A percentile compares a stretch with the other conserved stretches of the same genome.
phyloP scores from a whole-genome alignment of 2,888 invertebrate species.

The Camptogramma bilineatum region DNA sequence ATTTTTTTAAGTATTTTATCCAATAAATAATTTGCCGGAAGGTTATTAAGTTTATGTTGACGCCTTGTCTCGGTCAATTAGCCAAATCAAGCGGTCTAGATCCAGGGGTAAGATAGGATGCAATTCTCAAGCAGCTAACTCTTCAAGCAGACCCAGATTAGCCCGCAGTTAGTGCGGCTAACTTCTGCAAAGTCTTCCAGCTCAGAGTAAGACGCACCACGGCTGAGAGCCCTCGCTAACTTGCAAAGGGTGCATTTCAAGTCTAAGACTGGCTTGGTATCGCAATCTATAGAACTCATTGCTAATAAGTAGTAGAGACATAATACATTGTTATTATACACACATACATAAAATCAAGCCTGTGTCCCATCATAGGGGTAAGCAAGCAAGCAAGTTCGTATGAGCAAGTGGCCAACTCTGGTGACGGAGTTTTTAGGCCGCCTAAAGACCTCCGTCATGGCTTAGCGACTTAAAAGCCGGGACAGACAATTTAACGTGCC shows the following conservation, averaged over 20 bases:
- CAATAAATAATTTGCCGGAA: too few relatives aligned
- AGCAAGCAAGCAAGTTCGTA: too few relatives aligned
- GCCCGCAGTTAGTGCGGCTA: slow-evolving; percentile 12
- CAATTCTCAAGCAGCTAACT: slow-evolving; percentile 22
- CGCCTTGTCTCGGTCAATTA: background rate
- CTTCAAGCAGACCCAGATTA: slow-evolving; percentile 24
- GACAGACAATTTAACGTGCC: too few relatives aligned
- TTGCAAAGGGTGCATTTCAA: background rate
- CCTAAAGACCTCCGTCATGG: too few relatives aligned
- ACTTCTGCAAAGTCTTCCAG: slow-evolving; percentile 20
- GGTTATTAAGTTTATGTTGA: background rate
- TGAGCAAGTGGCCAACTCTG: too few relatives aligned
- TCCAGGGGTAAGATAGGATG: slow-evolving; percentile 2
- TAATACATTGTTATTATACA: too few relatives aligned
- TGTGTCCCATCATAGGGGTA: too few relatives aligned
- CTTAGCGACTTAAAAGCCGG: too few relatives aligned
- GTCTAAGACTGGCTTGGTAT: background rate
- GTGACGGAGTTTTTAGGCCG: too few relatives aligned
- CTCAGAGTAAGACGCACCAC: slow-evolving; percentile 14
- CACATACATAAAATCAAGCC: too few relatives aligned
- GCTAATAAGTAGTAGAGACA: background rate
- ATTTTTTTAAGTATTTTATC: too few relatives aligned
- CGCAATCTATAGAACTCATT: too few relatives aligned
- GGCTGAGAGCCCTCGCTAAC: background rate
- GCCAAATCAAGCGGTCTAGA: background rate